phyloP scores from a whole-genome alignment of 2,888 invertebrate genomes.

The Caenorhabditis imperialis region DNA sequence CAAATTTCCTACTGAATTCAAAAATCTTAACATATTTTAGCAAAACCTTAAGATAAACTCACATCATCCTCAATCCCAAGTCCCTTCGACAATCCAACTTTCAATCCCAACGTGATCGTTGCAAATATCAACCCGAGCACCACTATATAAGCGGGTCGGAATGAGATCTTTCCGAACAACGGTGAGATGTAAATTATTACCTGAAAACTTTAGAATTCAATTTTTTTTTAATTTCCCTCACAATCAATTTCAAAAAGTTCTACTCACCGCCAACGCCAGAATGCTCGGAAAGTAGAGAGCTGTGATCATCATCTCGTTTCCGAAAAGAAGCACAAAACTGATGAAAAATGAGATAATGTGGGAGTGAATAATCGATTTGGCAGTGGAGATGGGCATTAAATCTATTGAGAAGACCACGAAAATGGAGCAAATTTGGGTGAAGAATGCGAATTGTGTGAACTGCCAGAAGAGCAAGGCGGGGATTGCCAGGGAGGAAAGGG shows the following conservation, averaged over 20 bases:
- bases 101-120: constrained; percentile 78
- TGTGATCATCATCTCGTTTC: constrained; percentile 82
- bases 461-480: constrained; percentile 81
- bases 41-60: constrained; percentile 61
- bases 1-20: too few relatives aligned
- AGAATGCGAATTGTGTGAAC: constrained; percentile 87
- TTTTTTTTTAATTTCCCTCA: too few relatives aligned
- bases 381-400: constrained; percentile 77
- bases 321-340: constrained; percentile 81
- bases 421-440: constrained; percentile 86
- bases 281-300: constrained; percentile 81
- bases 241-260: too few relatives aligned
- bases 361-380: constrained; percentile 79
- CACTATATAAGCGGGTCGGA: constrained; percentile 65
- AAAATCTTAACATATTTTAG: background rate
- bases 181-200: constrained; percentile 45
- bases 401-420: constrained; percentile 83
- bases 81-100: constrained; percentile 77
- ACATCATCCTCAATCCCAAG: constrained; percentile 80
- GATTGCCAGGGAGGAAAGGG: constrained; percentile 62
- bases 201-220: constrained; percentile 42
- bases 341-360: constrained; percentile 80
- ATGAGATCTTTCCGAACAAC: constrained; percentile 31
- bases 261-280: constrained; percentile 75
- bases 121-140: constrained; percentile 76